Base-by-base conservation (phyloP, 2,113 vertebrate genomes). In the Ranitomeya variabilis region DNA sequence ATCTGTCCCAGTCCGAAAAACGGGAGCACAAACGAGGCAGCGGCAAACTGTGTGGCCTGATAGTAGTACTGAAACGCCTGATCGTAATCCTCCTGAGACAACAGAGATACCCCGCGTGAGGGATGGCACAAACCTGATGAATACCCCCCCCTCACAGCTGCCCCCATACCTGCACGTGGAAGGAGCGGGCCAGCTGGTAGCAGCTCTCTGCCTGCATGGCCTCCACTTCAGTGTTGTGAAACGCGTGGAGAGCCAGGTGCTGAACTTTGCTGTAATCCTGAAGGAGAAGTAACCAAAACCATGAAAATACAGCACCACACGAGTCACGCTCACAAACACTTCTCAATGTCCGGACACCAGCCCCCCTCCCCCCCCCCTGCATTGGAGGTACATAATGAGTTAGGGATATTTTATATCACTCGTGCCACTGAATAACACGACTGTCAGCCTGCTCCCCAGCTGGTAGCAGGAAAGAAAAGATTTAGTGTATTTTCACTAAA, bases 41-140 rank as follows among this genome's bases (percentile, higher is more conserved):
- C 99, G 37, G 98, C 98, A 92, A 99, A 99, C 92, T 99, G 98
- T 55, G 98, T 99, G 88, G 98, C 98, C 92, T 99, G 98, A 91
- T 99, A 99, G 91, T 99, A 99, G 92, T 99, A 99, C 92, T 99
- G 98, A 93, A 99, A 99, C 19, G 98, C 98, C 91, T 99, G 98
- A 93, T 99, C 98, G 54, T 99, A 99, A 93, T 99, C 98, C 93
- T 99, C 98, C 98, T 99, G 89, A 16, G 69, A 52, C 4, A 86
- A 89, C 80, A 45, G 69, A 37, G 16, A 4, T 8, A 16, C 26
- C 1, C 15, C 21, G 10, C 4, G 37, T 45, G 15, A 74, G 31
- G 13, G 7, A 14, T 0, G 16, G 15, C 26, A 31, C 26, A 12
- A 26, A 11, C n/a, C 23, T 15, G 76, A 13, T 31, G 76, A 5